Evolutionary conservation across 2,888 invertebrate genomes (phyloP).

Genomic region (Macaria notata): DNA sequence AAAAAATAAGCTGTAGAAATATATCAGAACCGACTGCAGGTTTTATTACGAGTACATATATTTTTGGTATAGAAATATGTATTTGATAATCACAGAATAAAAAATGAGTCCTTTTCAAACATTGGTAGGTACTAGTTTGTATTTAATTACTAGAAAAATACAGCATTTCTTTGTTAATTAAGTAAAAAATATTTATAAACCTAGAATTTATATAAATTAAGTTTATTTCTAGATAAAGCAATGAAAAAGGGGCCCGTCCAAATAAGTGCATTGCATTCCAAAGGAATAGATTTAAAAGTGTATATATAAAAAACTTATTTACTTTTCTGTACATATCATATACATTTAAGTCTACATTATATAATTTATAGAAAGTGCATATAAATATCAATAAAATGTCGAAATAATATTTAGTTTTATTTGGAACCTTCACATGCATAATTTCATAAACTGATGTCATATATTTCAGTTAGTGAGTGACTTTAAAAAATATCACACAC

Average conservation of each 20-base stretch:
- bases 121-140: too few relatives aligned
- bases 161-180: too few relatives aligned
- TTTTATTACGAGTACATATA: too few relatives aligned
- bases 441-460: too few relatives aligned
- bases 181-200: neutral
- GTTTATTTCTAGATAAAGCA: slow-evolving; percentile 30
- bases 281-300: slow-evolving; percentile 62
- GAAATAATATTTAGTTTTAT: slow-evolving; percentile 1
- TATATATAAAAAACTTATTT: neutral
- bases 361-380: slow-evolving; percentile 10
- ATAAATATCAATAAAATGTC: slow-evolving; percentile 13
- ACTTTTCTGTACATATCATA: slow-evolving; percentile 27
- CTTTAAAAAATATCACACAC: too few relatives aligned
- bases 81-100: too few relatives aligned
- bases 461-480: too few relatives aligned
- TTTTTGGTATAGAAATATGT: too few relatives aligned
- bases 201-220: neutral
- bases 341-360: slow-evolving; percentile 5
- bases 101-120: too few relatives aligned
- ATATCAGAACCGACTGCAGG: too few relatives aligned
- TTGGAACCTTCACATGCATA: neutral
- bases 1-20: too few relatives aligned
- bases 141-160: too few relatives aligned
- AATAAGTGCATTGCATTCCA: slow-evolving; percentile 71
- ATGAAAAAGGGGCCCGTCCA: slow-evolving; percentile 70